Evolutionary conservation across 53 echinoderm and acorn worm species (phyloP).

Genomic region (Mesocentrotus franciscanus): DNA sequence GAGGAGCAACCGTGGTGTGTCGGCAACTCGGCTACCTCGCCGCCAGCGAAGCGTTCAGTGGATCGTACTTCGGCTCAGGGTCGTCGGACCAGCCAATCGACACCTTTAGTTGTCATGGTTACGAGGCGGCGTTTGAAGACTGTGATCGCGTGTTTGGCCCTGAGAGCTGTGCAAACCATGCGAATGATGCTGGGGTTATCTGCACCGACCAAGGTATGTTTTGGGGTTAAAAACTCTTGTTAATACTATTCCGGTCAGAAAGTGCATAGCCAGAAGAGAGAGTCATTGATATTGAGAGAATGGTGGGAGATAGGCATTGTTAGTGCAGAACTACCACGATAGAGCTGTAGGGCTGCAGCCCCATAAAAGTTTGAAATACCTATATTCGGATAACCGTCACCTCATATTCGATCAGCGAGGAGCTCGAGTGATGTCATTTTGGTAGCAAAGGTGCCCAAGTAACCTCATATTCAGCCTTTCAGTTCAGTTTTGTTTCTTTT

Average conservation of each 20-base stretch:
- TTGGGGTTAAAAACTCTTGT: no score
- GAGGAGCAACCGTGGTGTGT: conserved; percentile 8
- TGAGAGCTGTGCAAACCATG: background rate
- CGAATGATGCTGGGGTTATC: conserved; percentile 9
- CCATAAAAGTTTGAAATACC: no score
- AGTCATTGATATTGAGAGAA: background rate
- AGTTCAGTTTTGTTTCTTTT: no score
- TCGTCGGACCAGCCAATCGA: background rate
- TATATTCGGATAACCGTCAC: no score
- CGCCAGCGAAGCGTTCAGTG: background rate
- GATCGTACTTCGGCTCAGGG: background rate
- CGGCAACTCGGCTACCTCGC: conserved; percentile 43
- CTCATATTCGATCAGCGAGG: no score
- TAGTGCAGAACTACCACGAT: no score
- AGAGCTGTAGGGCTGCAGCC: no score
- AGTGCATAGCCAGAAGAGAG: background rate
- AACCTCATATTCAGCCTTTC: no score
- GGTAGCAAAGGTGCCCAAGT: no score
- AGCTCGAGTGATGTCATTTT: no score
- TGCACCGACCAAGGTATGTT: conserved; percentile 13
- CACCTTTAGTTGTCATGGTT: background rate
- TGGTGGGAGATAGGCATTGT: no score
- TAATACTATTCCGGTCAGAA: background rate
- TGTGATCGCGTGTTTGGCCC: background rate
- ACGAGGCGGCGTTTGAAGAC: background rate